Base-by-base conservation (phyloP, 2,888 invertebrate genomes). In the Gisinianus flammeolus region DNA sequence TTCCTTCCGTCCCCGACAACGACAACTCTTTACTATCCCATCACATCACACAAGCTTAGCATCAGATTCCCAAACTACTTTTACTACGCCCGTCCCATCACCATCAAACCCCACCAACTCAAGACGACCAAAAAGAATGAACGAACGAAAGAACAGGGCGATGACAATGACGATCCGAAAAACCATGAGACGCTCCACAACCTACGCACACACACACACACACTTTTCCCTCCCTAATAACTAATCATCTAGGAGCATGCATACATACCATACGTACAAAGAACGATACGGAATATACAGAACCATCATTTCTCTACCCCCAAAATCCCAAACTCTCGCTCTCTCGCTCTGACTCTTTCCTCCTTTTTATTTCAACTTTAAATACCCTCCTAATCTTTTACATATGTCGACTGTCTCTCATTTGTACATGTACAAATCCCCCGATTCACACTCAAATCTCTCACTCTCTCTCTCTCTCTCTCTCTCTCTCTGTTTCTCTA, bases 21-120 rank as follows among this genome's bases (percentile, higher is more conserved):
- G 67, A 67, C 72, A 71, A 77, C 77, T 71, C 77, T 77, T 77
- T 71, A 77, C 77, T 71, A 71, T 33, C 56, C 76, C 62, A 54
- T 69, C 76, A 19, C 71, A 19, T n/a, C 35, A 33, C 58, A 54
- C 58, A 56, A 58, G 58, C 68, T 44, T 44, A 44, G 44, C 44
- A 22, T 28, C 10, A 76, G 35, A 76, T 56, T 44, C 31, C 28
- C 52, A 52, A 76, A 68, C 54, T 76, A 67, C 67, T 66, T 67
- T 68, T 64, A 64, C 62, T 26, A 64, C 62, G 19, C 30, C 16
- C 75, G 33, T 64, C 73, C 66, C 64, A 64, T 66, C 73, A 74
- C 73, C 73, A 74, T 74, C 73, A 74, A 72, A 54, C 4, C 71
- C 31, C 54, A 64, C 16, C 26, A 64, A 28, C 24, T 26, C 22